Percentiles rank a stretch among this genome's conserved stretches.
phyloP scores from a whole-genome alignment of 1,140 invertebrate genomes.

The Ditylenchus dipsaci region DNA sequence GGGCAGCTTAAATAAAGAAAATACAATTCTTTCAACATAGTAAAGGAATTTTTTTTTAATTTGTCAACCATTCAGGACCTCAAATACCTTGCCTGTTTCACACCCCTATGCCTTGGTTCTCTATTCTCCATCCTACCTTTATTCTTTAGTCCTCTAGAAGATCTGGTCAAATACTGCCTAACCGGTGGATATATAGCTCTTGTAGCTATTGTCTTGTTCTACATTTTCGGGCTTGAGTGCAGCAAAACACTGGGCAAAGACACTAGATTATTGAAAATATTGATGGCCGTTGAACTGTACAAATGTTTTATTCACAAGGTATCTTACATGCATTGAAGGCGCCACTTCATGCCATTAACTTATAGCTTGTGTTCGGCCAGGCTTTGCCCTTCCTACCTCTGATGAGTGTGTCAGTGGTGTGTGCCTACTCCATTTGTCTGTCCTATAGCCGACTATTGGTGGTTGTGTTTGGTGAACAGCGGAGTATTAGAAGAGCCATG shows the following conservation, averaged over 20 bases:
- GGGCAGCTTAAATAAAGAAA: constrained; percentile 10
- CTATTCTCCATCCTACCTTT: constrained; percentile 24
- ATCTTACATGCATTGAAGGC: not conserved
- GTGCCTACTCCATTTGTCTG: constrained; percentile 16
- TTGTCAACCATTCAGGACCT: constrained; percentile 70
- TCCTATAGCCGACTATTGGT: constrained; percentile 23
- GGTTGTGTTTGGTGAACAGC: constrained; percentile 17
- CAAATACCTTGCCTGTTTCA: constrained; percentile 68
- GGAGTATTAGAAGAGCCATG: constrained; percentile 1
- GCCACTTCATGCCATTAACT: not conserved
- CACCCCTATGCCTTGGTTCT: constrained; percentile 68
- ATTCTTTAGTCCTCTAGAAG: constrained; percentile 40
- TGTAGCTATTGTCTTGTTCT: not conserved
- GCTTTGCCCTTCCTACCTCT: constrained; percentile 30
- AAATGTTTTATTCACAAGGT: not conserved
- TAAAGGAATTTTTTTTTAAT: too few relatives aligned
- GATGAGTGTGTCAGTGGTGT: constrained; percentile 34
- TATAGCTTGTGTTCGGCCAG: constrained; percentile 29
- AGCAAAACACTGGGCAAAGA: not conserved
- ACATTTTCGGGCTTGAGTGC: not conserved
- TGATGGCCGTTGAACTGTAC: not conserved
- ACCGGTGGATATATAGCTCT: constrained; percentile 2
- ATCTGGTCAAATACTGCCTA: constrained; percentile 30
- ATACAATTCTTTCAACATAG: constrained; percentile 59
- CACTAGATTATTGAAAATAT: not conserved